Evolutionary conservation across 2,888 invertebrate species (phyloP).

Genomic region (Cancer borealis): DNA sequence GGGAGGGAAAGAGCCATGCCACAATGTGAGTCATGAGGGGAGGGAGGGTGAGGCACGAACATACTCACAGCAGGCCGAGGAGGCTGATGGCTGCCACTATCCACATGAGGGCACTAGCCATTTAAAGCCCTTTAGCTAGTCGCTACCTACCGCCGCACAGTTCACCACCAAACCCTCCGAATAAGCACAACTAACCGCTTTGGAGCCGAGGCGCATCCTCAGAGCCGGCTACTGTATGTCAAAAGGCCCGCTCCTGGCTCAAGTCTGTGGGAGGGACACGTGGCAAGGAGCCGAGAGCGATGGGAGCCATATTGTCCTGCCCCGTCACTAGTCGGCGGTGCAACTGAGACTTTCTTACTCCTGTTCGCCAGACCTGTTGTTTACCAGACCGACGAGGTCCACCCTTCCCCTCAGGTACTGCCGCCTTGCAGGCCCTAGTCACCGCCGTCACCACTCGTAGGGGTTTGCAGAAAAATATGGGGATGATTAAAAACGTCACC

Average conservation of each 20-base stretch:
- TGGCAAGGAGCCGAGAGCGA: conserved; percentile 35
- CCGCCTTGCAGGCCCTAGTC: neutral
- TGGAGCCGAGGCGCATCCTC: conserved; percentile 31
- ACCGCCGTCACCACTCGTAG: neutral
- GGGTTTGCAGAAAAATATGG: neutral
- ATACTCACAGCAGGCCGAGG: conserved; percentile 28
- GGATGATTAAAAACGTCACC: neutral
- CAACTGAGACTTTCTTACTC: conserved; percentile 3
- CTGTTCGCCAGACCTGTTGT: neutral
- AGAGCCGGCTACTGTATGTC: neutral
- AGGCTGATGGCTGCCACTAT: conserved; percentile 1
- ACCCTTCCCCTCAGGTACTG: neutral
- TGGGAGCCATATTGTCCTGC: neutral
- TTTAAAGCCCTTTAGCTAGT: neutral
- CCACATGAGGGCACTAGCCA: neutral
- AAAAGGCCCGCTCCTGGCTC: conserved; percentile 7
- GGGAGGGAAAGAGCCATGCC: neutral
- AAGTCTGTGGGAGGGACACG: neutral
- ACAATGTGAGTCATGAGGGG: neutral
- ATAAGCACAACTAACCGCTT: neutral
- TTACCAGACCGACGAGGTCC: neutral
- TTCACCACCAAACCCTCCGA: neutral
- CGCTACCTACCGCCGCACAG: neutral
- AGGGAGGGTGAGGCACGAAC: neutral
- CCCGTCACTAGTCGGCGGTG: conserved; percentile 41